Percentiles rank a stretch among this genome's conserved stretches.
These are phyloP conservation scores for Parotocinclus haroldoi DNA, from an alignment of 2,797 vertebrate genomes.

Conservation along the genomic window DNA sequence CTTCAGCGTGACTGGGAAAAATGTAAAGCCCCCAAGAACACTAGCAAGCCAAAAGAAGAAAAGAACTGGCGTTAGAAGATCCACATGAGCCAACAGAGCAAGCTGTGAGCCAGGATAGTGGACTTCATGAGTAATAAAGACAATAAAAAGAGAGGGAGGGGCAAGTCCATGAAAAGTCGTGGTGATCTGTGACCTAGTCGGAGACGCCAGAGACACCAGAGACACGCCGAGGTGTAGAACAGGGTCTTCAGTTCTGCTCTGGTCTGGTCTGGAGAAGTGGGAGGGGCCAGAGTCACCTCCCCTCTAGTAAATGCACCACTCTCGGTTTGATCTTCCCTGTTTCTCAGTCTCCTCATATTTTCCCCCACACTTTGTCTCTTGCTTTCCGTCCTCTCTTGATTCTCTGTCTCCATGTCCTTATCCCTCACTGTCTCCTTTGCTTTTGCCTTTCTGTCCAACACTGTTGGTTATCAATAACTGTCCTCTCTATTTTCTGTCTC, in stretches of 20 bases:
- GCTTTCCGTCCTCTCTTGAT: conserved; percentile 1
- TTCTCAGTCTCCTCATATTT: not conserved
- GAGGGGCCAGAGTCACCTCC: conserved; percentile 32
- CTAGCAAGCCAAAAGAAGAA: not conserved
- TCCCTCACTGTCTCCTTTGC: too few species aligned
- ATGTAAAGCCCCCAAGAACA: not conserved
- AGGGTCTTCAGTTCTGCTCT: conserved; percentile 27
- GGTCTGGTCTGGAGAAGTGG: conserved; percentile 15
- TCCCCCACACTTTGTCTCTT: conserved; percentile 14
- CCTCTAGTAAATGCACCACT: conserved; percentile 21
- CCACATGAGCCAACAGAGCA: not conserved
- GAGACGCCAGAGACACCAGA: conserved; percentile 17
- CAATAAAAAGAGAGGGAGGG: not conserved
- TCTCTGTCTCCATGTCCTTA: not conserved
- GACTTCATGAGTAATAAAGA: not conserved
- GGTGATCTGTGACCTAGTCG: conserved; percentile 10
- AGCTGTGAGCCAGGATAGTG: not conserved
- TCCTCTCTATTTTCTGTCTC: not conserved
- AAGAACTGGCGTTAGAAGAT: conserved; percentile 4
- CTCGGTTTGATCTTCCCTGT: not conserved
- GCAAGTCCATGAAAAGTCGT: not conserved
- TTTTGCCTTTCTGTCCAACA: too few species aligned
- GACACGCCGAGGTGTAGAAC: conserved; percentile 15
- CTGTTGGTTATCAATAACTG: too few species aligned
- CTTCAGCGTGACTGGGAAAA: not conserved